Conservation (phyloP, 2,888 invertebrate species). For the Stegophylla sp. region DNA sequence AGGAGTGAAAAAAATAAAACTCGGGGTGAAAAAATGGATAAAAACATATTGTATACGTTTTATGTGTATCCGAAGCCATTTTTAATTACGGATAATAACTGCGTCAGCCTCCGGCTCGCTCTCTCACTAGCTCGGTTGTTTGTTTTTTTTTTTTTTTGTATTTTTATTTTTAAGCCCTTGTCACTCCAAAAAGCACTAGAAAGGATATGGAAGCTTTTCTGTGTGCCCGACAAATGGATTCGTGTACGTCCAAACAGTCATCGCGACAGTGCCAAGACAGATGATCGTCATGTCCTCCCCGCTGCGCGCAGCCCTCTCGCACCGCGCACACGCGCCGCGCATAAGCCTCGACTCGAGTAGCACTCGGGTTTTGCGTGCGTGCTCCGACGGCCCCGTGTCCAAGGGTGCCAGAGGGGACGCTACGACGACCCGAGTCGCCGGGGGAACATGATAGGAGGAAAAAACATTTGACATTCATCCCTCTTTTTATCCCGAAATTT, state of each 20-base stretch:
- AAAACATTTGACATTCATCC: constrained; percentile 57
- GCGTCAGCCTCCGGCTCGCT: constrained; percentile 25
- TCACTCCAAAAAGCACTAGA: constrained; percentile 41
- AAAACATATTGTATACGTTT: background rate
- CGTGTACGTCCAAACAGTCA: constrained; percentile 58
- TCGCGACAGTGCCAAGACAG: constrained; percentile 50
- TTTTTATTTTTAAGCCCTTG: constrained; percentile 33
- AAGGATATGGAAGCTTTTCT: constrained; percentile 44
- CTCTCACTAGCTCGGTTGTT: no score
- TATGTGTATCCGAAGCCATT: constrained; percentile 29
- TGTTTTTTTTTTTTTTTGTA: background rate
- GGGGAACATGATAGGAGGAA: no score
- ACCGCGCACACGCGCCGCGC: background rate
- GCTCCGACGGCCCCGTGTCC: background rate
- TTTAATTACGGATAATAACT: constrained; percentile 55
- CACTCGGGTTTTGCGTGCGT: background rate
- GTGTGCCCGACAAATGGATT: constrained; percentile 56
- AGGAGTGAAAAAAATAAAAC: background rate
- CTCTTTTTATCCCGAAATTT: constrained; percentile 42
- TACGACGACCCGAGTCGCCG: background rate
- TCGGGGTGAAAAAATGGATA: background rate
- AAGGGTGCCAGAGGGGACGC: background rate
- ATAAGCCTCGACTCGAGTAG: background rate
- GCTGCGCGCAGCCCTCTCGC: no score
- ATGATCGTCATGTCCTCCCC: constrained; percentile 46